Conservation (phyloP, 2,888 invertebrate genomes). For the Cancer borealis region DNA sequence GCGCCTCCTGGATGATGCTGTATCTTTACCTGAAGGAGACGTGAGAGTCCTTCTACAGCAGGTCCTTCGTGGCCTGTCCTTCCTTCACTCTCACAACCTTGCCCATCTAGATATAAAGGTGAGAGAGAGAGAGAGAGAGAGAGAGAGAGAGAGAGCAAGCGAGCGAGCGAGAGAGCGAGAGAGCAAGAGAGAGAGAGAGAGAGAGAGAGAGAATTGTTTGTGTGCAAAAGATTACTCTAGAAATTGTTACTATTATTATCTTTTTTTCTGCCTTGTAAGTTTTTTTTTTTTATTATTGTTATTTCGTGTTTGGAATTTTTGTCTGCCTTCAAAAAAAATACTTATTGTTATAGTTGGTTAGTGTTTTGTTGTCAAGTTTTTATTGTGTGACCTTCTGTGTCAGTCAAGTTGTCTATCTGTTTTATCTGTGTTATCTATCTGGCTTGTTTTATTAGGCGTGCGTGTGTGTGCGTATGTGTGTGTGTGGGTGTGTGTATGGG, state of each 20-base stretch:
- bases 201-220: neutral
- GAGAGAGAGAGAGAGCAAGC: conserved; percentile 44
- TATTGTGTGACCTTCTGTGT: neutral
- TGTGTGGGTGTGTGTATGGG: too few relatives aligned
- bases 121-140: conserved; percentile 1
- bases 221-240: neutral
- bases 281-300: neutral
- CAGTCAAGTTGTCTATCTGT: neutral
- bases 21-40: conserved; percentile 84
- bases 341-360: neutral
- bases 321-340: neutral
- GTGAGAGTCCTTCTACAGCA: conserved; percentile 93
- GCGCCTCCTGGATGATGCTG: conserved; percentile 78
- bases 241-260: neutral
- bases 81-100: conserved; percentile 94
- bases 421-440: neutral
- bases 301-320: neutral
- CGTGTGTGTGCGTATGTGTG: too few relatives aligned
- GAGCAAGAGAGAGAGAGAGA: neutral
- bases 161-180: neutral
- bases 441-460: neutral
- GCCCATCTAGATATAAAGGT: conserved; percentile 95
- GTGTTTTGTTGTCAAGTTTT: neutral
- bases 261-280: neutral
- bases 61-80: conserved; percentile 93